Percentiles rank a stretch among this genome's conserved stretches.
Conservation (phyloP, 2,888 invertebrate genomes). For the Acrocyrtus sp. region DNA sequence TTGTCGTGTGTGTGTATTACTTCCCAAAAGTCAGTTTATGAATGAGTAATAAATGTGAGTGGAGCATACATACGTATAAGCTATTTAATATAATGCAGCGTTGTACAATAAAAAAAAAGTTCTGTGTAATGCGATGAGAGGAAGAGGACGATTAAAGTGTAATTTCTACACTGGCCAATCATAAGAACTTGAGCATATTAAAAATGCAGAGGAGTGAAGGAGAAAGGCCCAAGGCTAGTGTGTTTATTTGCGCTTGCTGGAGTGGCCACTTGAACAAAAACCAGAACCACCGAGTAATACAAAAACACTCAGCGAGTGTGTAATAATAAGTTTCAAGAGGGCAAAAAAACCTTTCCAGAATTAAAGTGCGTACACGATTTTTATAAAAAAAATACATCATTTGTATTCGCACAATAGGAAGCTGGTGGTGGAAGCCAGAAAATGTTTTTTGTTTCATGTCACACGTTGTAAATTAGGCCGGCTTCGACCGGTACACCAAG, state of each 20-base stretch:
- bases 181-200: background rate
- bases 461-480: constrained; percentile 45
- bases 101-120: too few species aligned
- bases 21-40: background rate
- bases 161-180: constrained; percentile 14
- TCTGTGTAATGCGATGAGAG: constrained; percentile 16
- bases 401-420: too few species aligned
- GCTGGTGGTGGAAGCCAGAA: too few species aligned
- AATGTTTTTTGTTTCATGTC: constrained; percentile 52
- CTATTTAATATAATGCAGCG: background rate
- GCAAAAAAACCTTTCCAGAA: background rate
- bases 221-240: constrained; percentile 26
- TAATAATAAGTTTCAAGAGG: too few species aligned
- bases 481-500: too few species aligned
- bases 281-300: too few species aligned
- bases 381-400: too few species aligned
- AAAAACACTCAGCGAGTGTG: background rate
- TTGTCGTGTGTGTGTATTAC: too few species aligned
- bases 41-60: constrained; percentile 5
- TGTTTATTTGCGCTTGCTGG: background rate
- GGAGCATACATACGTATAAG: background rate
- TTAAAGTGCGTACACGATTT: too few species aligned
- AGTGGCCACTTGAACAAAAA: background rate
- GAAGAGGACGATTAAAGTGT: constrained; percentile 29
- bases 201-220: too few species aligned